Evolutionary conservation across 64 coral and sea anemone genomes (phyloP).

Genomic region (Dendronephthya gigantea): DNA sequence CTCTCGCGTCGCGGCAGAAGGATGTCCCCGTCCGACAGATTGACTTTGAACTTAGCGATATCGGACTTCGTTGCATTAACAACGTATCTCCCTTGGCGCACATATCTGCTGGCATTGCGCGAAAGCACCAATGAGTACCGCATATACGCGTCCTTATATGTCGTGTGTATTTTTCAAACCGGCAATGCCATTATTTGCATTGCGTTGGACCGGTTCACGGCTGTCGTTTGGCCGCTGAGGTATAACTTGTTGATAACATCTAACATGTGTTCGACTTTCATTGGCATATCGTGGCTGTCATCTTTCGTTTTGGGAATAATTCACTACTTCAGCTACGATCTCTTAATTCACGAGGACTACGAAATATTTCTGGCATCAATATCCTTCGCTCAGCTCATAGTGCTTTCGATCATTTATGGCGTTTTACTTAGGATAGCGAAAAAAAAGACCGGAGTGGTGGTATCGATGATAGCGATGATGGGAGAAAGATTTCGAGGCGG

Average conservation of each 20-base stretch:
- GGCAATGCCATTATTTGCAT: neutral
- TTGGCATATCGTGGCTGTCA: neutral
- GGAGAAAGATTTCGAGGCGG: no score
- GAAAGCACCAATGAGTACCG: neutral
- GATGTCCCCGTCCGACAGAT: neutral
- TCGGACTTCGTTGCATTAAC: neutral
- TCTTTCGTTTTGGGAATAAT: neutral
- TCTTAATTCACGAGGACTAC: neutral
- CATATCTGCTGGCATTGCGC: neutral
- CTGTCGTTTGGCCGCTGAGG: neutral
- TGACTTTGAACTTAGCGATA: neutral
- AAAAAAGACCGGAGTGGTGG: neutral
- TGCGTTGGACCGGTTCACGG: neutral
- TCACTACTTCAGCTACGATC: neutral
- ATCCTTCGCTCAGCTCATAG: neutral
- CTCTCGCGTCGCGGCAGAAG: neutral
- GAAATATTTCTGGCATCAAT: neutral
- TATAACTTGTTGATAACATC: neutral
- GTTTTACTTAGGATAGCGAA: neutral
- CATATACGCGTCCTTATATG: neutral
- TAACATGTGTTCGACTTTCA: neutral
- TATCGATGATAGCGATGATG: neutral
- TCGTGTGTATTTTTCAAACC: neutral
- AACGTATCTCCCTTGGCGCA: neutral
- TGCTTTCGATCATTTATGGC: neutral